Conservation (phyloP, 2,888 invertebrate genomes). For the Cosmopolites sordidus region DNA sequence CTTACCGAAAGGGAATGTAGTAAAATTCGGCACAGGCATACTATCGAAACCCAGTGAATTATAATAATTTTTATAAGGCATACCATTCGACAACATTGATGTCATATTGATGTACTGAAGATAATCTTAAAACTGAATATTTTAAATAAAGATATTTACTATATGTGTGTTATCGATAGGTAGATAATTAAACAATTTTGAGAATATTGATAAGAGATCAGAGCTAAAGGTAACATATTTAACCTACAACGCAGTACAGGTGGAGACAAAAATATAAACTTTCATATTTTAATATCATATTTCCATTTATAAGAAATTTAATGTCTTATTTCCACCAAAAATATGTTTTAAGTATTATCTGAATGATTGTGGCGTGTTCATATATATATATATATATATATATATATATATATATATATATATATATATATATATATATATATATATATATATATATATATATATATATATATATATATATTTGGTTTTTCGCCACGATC, state of each 20-base stretch:
- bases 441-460: too few species aligned
- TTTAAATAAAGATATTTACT: constrained; percentile 46
- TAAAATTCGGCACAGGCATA: constrained; percentile 29
- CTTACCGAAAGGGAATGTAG: constrained; percentile 33
- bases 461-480: too few species aligned
- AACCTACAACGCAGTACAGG: neutral
- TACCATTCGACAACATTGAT: constrained; percentile 40
- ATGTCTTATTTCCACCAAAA: too few species aligned
- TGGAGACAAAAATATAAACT: too few species aligned
- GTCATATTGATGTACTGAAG: constrained; percentile 45
- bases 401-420: too few species aligned
- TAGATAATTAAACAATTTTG: constrained; percentile 43
- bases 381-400: too few species aligned
- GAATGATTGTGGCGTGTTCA: too few species aligned
- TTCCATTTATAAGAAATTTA: too few species aligned
- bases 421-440: too few species aligned
- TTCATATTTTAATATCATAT: too few species aligned
- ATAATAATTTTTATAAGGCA: constrained; percentile 40
- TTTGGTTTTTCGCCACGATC: too few species aligned
- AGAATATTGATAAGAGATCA: constrained; percentile 42
- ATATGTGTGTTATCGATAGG: constrained; percentile 44
- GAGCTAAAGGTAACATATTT: constrained; percentile 16
- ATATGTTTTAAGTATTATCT: too few species aligned
- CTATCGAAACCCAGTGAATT: constrained; percentile 35
- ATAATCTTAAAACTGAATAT: constrained; percentile 46